Evolutionary conservation across 2,888 invertebrate species (phyloP).

Genomic region (Meta bourneti): DNA sequence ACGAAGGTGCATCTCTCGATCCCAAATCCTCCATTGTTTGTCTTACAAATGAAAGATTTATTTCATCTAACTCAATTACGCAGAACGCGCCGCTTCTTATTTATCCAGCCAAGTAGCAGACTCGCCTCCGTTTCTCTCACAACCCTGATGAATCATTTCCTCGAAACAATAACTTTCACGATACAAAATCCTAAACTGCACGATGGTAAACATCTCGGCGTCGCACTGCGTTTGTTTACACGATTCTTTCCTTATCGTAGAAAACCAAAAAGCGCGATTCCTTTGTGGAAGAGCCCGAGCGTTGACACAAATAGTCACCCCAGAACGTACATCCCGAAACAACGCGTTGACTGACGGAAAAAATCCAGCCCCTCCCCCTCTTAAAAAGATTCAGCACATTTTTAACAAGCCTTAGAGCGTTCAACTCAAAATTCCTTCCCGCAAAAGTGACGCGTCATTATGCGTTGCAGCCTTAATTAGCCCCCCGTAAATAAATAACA

Average conservation of each 20-base stretch:
- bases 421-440: slow-evolving; percentile 43
- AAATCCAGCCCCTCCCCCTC: too few species aligned
- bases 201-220: too few species aligned
- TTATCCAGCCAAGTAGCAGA: not conserved
- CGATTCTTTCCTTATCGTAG: too few species aligned
- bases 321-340: too few species aligned
- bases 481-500: slow-evolving; percentile 62
- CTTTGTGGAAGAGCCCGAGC: too few species aligned
- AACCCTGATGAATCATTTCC: not conserved
- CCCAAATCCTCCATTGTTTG: not conserved
- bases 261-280: too few species aligned
- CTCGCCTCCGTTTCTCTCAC: not conserved
- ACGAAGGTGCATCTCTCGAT: not conserved
- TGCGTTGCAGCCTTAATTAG: slow-evolving; percentile 51
- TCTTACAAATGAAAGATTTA: not conserved
- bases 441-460: slow-evolving; percentile 51
- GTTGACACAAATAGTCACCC: too few species aligned
- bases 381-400: slow-evolving; percentile 22
- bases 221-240: too few species aligned
- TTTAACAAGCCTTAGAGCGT: slow-evolving; percentile 52
- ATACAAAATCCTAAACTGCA: too few species aligned
- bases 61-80: not conserved
- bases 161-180: not conserved
- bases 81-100: not conserved
- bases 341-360: too few species aligned